Conservation (phyloP, 2,797 vertebrate genomes). For the Xerus rutilus region DNA sequence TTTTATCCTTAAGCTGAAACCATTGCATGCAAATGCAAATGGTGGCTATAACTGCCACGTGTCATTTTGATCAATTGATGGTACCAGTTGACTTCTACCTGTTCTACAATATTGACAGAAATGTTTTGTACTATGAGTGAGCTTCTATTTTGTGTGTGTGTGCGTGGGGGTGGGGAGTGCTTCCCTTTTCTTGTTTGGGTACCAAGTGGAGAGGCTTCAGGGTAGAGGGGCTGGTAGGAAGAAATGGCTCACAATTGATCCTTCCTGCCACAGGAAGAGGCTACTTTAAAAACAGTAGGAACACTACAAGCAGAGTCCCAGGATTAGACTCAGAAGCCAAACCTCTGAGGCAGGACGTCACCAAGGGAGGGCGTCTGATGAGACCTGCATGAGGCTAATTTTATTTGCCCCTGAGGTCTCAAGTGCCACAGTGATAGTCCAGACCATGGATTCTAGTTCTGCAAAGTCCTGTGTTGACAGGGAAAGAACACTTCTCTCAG, state of each 20-base stretch:
- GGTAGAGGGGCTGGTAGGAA: background rate
- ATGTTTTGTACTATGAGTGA: background rate
- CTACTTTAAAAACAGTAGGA: background rate
- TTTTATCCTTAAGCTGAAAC: background rate
- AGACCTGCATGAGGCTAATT: background rate
- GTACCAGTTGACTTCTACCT: background rate
- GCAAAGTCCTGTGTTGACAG: no score
- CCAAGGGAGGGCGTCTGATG: background rate
- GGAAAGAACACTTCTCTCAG: background rate
- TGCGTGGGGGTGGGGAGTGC: fast-evolving
- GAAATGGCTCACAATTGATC: background rate
- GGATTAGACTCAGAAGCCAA: background rate
- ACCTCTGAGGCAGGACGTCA: background rate
- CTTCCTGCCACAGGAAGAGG: fast-evolving
- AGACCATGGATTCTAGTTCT: background rate
- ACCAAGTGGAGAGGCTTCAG: background rate
- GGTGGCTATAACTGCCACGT: fast-evolving
- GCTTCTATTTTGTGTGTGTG: background rate
- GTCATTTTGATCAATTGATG: background rate
- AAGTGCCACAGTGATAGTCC: background rate
- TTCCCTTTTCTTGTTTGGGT: background rate
- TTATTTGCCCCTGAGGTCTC: background rate
- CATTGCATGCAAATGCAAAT: fast-evolving
- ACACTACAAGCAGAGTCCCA: background rate
- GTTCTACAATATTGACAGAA: background rate